Conservation (phyloP, 1,140 invertebrate genomes). For the Oreohelix idahoensis region DNA sequence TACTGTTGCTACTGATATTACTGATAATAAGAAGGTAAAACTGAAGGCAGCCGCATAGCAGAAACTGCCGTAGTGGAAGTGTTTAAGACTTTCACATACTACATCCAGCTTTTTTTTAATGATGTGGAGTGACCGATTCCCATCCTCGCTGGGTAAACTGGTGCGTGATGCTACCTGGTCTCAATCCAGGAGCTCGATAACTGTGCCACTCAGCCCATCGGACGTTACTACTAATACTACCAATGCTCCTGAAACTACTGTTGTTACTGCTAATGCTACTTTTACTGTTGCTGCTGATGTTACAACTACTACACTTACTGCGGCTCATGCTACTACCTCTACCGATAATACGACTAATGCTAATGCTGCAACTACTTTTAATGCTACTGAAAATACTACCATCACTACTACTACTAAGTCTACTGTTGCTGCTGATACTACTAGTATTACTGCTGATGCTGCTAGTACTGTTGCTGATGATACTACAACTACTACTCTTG, state of each 20-base stretch:
- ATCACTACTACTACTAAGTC: slow-evolving; percentile 25
- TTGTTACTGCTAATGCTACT: too few species aligned
- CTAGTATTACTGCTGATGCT: slow-evolving; percentile 17
- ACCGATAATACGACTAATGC: neutral
- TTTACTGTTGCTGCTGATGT: slow-evolving; percentile 5
- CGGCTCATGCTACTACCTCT: neutral
- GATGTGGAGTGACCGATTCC: too few species aligned
- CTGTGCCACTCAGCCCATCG: too few species aligned
- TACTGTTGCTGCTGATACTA: neutral
- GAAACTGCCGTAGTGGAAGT: too few species aligned
- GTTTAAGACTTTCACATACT: too few species aligned
- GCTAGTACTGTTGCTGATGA: neutral
- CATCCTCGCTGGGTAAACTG: too few species aligned
- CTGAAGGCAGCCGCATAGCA: too few species aligned
- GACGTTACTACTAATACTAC: slow-evolving; percentile 1
- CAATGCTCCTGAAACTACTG: slow-evolving; percentile 1
- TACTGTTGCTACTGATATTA: too few species aligned
- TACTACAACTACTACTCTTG: neutral
- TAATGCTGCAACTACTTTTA: neutral
- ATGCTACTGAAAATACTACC: slow-evolving; percentile 24
- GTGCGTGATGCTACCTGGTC: too few species aligned
- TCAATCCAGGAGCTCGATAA: too few species aligned
- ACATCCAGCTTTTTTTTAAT: too few species aligned
- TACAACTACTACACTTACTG: slow-evolving; percentile 7
- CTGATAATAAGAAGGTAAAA: too few species aligned